These are phyloP conservation scores for Hephaestus fuliginosus DNA, from an alignment of 2,797 vertebrate species.

Conservation along the genomic window DNA sequence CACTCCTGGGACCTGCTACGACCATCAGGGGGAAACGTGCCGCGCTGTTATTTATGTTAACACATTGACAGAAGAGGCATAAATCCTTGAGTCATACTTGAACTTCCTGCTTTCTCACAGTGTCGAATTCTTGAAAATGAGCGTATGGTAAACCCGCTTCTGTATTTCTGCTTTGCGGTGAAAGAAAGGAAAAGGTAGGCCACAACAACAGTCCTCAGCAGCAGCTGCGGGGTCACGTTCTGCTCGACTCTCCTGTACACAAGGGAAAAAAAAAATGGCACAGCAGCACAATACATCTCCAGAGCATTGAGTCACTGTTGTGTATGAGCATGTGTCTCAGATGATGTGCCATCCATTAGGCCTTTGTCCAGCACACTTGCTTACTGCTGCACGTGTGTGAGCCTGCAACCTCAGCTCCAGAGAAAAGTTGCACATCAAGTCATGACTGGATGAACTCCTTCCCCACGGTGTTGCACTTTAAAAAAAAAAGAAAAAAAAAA, in stretches of 20 bases:
- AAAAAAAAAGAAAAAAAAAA: no score
- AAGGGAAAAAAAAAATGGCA: slow-evolving; percentile 11
- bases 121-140: slow-evolving; percentile 49
- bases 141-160: slow-evolving; percentile 22
- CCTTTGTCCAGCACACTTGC: slow-evolving; percentile 30
- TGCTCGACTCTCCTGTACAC: slow-evolving; percentile 25
- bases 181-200: slow-evolving; percentile 29
- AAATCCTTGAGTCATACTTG: slow-evolving; percentile 63
- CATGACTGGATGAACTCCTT: slow-evolving; percentile 33
- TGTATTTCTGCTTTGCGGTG: slow-evolving; percentile 41
- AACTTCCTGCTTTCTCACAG: slow-evolving; percentile 66
- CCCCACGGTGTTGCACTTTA: slow-evolving; percentile 13
- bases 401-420: background rate
- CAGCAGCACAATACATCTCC: slow-evolving; percentile 20
- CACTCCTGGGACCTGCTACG: slow-evolving; percentile 33
- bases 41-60: slow-evolving; percentile 58
- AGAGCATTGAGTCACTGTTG: slow-evolving; percentile 34
- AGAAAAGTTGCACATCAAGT: slow-evolving; percentile 37
- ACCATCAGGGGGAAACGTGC: slow-evolving; percentile 55
- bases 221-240: slow-evolving; percentile 29
- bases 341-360: slow-evolving; percentile 24
- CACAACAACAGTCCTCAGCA: slow-evolving; percentile 27
- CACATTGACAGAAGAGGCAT: slow-evolving; percentile 59
- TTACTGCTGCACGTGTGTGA: slow-evolving; percentile 3
- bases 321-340: slow-evolving; percentile 40